These are phyloP conservation scores for Dynastes hyllus DNA, from an alignment of 2,888 invertebrate genomes.

Conservation along the genomic window DNA sequence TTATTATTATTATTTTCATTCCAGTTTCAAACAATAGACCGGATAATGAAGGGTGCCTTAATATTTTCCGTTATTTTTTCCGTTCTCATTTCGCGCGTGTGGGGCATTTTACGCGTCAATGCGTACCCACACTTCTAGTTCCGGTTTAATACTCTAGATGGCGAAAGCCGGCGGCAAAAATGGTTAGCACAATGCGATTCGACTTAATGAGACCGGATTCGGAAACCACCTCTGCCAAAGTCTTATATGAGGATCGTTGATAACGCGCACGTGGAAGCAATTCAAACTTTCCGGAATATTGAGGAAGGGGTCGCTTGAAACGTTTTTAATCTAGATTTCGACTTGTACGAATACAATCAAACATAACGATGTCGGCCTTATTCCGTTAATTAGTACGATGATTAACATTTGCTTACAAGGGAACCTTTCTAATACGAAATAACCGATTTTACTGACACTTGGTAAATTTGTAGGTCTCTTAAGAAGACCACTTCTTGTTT, in stretches of 20 bases:
- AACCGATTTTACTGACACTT: not conserved
- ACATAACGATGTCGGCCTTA: not conserved
- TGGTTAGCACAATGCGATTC: not conserved
- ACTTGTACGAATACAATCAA: not conserved
- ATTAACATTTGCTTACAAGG: not conserved
- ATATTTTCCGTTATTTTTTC: not conserved
- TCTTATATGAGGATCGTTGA: not conserved
- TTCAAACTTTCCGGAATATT: not conserved
- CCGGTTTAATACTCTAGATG: not conserved
- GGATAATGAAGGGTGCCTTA: not conserved
- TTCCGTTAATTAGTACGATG: no score
- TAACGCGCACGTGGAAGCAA: slow-evolving; percentile 1
- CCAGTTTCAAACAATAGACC: slow-evolving; percentile 1
- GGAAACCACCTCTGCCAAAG: not conserved
- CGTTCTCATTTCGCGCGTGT: not conserved
- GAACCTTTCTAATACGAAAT: not conserved
- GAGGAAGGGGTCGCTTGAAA: not conserved
- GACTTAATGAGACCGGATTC: slow-evolving; percentile 1
- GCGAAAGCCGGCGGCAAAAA: slow-evolving; percentile 1
- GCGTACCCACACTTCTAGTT: not conserved
- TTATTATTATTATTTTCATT: slow-evolving; percentile 33
- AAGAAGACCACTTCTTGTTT: not conserved
- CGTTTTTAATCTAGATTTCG: not conserved
- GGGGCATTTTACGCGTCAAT: not conserved
- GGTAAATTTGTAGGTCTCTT: not conserved